A percentile compares a stretch with the other conserved stretches of the same genome.
Evolutionary conservation across 35 echinoderm and acorn worm genomes (phyloP).

Genomic region (Eucidaris tribuloides): DNA sequence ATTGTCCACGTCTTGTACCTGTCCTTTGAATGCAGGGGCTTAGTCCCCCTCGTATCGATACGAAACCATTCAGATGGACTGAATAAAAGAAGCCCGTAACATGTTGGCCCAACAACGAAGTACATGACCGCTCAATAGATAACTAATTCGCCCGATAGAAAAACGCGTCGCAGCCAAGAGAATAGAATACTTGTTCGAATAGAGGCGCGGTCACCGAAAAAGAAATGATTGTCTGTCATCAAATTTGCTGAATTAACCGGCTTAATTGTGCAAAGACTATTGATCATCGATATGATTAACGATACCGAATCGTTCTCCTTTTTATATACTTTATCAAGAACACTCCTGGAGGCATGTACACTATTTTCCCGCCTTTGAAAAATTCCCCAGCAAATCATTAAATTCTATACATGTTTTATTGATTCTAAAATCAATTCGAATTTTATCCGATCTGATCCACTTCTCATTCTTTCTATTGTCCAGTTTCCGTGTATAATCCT

Average conservation of each 20-base stretch:
- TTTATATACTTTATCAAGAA: not conserved
- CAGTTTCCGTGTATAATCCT: not conserved
- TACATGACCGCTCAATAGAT: constrained; percentile 10
- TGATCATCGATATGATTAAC: not conserved
- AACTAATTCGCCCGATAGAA: not conserved
- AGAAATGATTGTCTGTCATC: not conserved
- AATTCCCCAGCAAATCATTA: constrained; percentile 15
- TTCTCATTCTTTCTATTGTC: not conserved
- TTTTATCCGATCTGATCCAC: not conserved
- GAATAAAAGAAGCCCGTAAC: not conserved
- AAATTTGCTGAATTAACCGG: not conserved
- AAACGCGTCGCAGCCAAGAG: not conserved
- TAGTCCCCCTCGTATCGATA: not conserved
- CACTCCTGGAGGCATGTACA: not conserved
- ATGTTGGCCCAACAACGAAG: constrained; percentile 6
- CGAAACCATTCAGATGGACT: not conserved
- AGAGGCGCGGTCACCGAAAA: not conserved
- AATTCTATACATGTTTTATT: constrained; percentile 8
- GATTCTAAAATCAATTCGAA: constrained; percentile 12
- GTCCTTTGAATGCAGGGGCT: not conserved
- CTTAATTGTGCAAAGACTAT: constrained; percentile 16
- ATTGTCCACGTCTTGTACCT: not conserved
- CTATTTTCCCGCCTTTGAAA: not conserved
- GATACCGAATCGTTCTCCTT: not conserved
- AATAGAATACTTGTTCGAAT: constrained; percentile 1